Percentiles rank a stretch among this genome's conserved stretches.
These are phyloP conservation scores for Cepaea hortensis DNA, from an alignment of 2,888 invertebrate species.

Conservation along the genomic window DNA sequence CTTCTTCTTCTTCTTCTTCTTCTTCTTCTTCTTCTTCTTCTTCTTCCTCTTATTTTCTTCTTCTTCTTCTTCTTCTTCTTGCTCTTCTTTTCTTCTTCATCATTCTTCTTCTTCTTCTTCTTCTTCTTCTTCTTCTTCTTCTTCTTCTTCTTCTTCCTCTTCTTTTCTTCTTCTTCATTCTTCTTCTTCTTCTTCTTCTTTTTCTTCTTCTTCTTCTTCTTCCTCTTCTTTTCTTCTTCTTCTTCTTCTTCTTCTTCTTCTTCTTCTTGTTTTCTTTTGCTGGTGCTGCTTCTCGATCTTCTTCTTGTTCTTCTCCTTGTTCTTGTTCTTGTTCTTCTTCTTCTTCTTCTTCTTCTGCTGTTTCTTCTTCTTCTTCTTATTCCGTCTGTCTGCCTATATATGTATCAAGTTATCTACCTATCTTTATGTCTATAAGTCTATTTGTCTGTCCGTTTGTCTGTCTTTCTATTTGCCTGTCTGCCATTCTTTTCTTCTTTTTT, in stretches of 20 bases:
- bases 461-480: too few relatives aligned
- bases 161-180: background rate
- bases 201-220: slow-evolving; percentile 22
- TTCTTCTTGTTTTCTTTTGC: background rate
- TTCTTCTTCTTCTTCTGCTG: background rate
- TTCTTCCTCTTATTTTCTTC: slow-evolving; percentile 2
- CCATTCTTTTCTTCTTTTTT: too few relatives aligned
- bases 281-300: background rate
- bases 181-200: slow-evolving; percentile 4
- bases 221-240: slow-evolving; percentile 40
- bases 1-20: background rate
- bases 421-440: too few relatives aligned
- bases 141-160: background rate
- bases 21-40: slow-evolving; percentile 20
- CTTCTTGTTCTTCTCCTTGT: background rate
- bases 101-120: background rate
- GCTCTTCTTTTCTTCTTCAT: background rate
- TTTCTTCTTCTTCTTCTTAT: background rate
- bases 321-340: background rate
- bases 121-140: background rate
- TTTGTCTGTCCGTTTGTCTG: too few relatives aligned
- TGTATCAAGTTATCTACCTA: too few relatives aligned
- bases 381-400: too few relatives aligned
- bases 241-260: background rate
- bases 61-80: background rate